These are phyloP conservation scores for Drosophila ustulata DNA, from an alignment of 2,888 invertebrate genomes.

Conservation along the genomic window DNA sequence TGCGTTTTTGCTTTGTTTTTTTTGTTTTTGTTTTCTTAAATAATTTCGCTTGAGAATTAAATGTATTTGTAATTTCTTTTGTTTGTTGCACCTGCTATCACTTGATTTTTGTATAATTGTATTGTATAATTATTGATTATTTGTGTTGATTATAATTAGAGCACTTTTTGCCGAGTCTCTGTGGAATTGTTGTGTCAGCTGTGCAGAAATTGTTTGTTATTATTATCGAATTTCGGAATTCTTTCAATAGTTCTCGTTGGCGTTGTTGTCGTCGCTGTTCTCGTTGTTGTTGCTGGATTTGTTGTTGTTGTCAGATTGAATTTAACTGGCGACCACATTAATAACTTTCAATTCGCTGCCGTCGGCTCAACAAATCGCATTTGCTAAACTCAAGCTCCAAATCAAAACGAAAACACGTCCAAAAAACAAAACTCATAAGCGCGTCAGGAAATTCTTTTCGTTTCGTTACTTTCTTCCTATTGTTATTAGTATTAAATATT, in stretches of 20 bases:
- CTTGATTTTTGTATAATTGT: neutral
- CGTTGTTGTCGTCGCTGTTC: slow-evolving; percentile 50
- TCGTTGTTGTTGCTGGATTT: slow-evolving; percentile 36
- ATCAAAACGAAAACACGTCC: slow-evolving; percentile 8
- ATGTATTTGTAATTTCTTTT: slow-evolving; percentile 2
- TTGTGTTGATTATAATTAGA: slow-evolving; percentile 17
- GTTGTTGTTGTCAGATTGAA: slow-evolving; percentile 37
- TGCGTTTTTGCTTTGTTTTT: slow-evolving; percentile 3
- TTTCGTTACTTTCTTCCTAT: slow-evolving; percentile 4
- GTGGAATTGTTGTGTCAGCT: slow-evolving; percentile 44
- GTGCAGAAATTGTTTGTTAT: slow-evolving; percentile 34
- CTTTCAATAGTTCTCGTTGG: slow-evolving; percentile 45
- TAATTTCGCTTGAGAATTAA: neutral
- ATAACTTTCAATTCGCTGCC: slow-evolving; percentile 55
- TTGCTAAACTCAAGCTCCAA: slow-evolving; percentile 7
- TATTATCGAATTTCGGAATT: slow-evolving; percentile 11
- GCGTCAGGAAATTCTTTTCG: neutral
- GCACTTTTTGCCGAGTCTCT: slow-evolving; percentile 6
- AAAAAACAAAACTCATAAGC: neutral
- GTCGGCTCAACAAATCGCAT: slow-evolving; percentile 40
- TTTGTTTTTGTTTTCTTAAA: neutral
- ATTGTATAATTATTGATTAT: slow-evolving; percentile 6
- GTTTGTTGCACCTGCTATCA: neutral
- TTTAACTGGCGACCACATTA: slow-evolving; percentile 63
- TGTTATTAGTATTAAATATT: neutral